Conservation (phyloP, 1,140 invertebrate genomes). For the Colletes latitarsis region DNA sequence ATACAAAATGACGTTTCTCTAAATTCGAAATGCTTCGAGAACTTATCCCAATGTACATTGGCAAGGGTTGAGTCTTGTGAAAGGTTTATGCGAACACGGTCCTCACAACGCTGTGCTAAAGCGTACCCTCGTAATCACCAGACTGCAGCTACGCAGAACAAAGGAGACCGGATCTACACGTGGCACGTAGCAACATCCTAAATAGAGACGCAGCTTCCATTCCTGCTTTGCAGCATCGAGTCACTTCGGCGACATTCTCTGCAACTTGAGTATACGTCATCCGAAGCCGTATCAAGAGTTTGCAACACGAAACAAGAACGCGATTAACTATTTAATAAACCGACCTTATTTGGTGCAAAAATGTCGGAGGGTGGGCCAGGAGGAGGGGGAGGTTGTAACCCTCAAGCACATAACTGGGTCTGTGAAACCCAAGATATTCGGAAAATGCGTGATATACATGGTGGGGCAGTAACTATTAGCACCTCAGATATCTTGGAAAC, state of each 20-base stretch:
- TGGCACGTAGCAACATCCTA: not conserved
- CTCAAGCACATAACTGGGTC: no score
- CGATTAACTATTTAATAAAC: not conserved
- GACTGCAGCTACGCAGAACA: conserved; percentile 18
- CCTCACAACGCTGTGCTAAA: not conserved
- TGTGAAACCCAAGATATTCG: no score
- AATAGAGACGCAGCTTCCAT: conserved; percentile 12
- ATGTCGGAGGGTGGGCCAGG: no score
- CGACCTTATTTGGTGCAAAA: no score
- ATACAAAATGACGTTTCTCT: not conserved
- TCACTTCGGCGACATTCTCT: not conserved
- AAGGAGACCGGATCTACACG: not conserved
- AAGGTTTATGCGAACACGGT: not conserved
- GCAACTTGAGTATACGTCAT: not conserved
- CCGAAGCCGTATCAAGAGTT: not conserved
- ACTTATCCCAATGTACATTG: not conserved
- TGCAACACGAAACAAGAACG: not conserved
- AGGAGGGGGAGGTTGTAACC: no score
- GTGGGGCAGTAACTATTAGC: no score
- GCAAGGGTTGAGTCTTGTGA: not conserved
- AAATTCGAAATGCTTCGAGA: not conserved
- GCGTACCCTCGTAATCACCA: conserved; percentile 16
- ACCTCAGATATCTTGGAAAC: no score
- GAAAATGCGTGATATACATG: no score
- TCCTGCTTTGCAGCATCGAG: not conserved